A percentile compares a stretch with the other conserved stretches of the same genome.
phyloP scores from a whole-genome alignment of 2,888 invertebrate species.

The Coenonympha arcania region DNA sequence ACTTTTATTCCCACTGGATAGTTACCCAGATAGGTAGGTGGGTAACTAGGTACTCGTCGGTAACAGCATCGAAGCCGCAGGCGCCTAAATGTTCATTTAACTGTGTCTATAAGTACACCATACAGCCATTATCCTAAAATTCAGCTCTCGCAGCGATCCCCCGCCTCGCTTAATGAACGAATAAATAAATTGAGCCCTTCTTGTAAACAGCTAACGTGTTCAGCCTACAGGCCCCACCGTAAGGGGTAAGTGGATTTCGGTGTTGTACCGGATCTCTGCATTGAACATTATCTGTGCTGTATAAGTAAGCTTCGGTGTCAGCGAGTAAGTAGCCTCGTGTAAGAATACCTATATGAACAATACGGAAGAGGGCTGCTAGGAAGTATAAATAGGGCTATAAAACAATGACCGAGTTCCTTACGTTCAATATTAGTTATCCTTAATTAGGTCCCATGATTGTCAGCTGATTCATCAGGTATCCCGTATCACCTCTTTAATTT shows the following conservation, averaged over 20 bases:
- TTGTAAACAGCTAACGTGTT: constrained; percentile 63
- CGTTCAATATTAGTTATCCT: no score
- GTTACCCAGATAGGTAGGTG: background rate
- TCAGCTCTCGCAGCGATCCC: constrained; percentile 63
- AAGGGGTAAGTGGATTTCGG: constrained; percentile 74
- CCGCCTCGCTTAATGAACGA: constrained; percentile 67
- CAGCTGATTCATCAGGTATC: no score
- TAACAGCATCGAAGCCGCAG: constrained; percentile 28
- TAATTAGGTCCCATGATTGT: no score
- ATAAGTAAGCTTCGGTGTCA: constrained; percentile 26
- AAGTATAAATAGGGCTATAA: background rate
- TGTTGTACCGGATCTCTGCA: constrained; percentile 61
- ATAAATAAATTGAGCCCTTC: constrained; percentile 71
- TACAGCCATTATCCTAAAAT: constrained; percentile 66
- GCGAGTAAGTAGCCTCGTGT: constrained; percentile 18
- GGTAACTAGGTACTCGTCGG: background rate
- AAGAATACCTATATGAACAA: constrained; percentile 26
- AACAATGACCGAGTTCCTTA: background rate
- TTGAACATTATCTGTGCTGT: constrained; percentile 46
- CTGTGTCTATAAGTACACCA: constrained; percentile 36
- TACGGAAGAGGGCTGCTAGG: constrained; percentile 15
- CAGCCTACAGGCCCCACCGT: constrained; percentile 60
- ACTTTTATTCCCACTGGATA: background rate
- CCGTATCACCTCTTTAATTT: no score
- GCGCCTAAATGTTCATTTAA: constrained; percentile 34